Conservation (phyloP, 2,888 invertebrate species). For the Desoria tigrina region DNA sequence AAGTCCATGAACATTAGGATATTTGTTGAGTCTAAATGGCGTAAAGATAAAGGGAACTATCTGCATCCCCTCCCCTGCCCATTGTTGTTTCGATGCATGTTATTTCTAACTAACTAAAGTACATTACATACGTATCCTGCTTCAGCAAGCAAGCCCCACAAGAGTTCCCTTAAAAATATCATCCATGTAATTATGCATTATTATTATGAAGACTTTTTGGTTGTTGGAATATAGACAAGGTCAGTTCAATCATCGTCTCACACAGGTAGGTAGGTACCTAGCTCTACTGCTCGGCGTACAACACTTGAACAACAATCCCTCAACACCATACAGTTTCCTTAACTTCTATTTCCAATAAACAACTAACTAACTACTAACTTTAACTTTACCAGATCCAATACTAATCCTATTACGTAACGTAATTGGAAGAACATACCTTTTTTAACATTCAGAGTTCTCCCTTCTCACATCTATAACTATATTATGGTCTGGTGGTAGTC, state of each 20-base stretch:
- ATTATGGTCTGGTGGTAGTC: too few relatives aligned
- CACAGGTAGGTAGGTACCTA: slow-evolving; percentile 21
- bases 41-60: slow-evolving; percentile 21
- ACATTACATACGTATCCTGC: slow-evolving; percentile 1
- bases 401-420: too few relatives aligned
- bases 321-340: slow-evolving; percentile 3
- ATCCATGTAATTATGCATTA: slow-evolving; percentile 19
- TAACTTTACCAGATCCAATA: too few relatives aligned
- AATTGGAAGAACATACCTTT: too few relatives aligned
- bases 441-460: too few relatives aligned
- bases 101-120: not conserved
- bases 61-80: slow-evolving; percentile 2
- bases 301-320: not conserved
- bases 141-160: not conserved
- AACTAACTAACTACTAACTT: too few relatives aligned
- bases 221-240: slow-evolving; percentile 40
- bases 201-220: slow-evolving; percentile 6
- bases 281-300: not conserved
- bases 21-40: slow-evolving; percentile 14
- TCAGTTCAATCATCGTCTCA: slow-evolving; percentile 46
- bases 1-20: slow-evolving; percentile 27
- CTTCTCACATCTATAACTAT: too few relatives aligned
- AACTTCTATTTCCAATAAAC: slow-evolving; percentile 5
- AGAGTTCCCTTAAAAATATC: slow-evolving; percentile 13
- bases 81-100: not conserved